Evolutionary conservation across 2,888 invertebrate species (phyloP).

Genomic region (Branchipolynoe longqiensis): DNA sequence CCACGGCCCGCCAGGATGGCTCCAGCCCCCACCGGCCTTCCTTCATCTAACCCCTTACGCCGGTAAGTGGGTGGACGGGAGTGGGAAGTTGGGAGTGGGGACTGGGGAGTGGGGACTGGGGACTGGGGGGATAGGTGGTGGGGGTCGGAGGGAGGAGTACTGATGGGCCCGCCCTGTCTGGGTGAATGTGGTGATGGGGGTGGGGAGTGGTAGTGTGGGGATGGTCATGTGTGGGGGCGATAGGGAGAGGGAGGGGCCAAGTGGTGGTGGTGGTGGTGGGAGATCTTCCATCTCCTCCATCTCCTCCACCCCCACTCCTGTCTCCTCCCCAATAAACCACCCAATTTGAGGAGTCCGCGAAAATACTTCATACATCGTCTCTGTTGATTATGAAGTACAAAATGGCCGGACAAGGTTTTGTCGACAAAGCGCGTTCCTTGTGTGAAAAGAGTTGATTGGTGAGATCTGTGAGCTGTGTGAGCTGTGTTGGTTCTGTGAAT

Average conservation of each 20-base stretch:
- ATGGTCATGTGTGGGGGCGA: neutral
- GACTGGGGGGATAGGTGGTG: neutral
- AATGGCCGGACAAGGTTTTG: neutral
- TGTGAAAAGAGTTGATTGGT: no score
- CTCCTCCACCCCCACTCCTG: neutral
- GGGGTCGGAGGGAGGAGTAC: neutral
- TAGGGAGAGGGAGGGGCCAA: neutral
- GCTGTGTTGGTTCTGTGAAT: no score
- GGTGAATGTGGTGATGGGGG: neutral
- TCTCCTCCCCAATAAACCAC: neutral
- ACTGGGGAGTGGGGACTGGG: no score
- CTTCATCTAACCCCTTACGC: slow-evolving; percentile 38
- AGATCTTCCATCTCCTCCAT: neutral
- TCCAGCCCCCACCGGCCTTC: slow-evolving; percentile 33
- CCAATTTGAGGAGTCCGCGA: slow-evolving; percentile 19
- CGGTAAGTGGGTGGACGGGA: neutral
- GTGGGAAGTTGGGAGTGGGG: no score
- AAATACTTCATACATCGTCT: slow-evolving; percentile 8
- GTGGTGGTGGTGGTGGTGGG: neutral
- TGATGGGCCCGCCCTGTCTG: neutral
- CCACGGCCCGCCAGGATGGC: slow-evolving; percentile 35
- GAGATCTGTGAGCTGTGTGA: no score
- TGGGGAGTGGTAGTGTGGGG: neutral
- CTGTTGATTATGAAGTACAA: neutral
- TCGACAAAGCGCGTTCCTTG: no score